Base-by-base conservation (phyloP, 2,888 invertebrate species). In the Terebella lapidaria region DNA sequence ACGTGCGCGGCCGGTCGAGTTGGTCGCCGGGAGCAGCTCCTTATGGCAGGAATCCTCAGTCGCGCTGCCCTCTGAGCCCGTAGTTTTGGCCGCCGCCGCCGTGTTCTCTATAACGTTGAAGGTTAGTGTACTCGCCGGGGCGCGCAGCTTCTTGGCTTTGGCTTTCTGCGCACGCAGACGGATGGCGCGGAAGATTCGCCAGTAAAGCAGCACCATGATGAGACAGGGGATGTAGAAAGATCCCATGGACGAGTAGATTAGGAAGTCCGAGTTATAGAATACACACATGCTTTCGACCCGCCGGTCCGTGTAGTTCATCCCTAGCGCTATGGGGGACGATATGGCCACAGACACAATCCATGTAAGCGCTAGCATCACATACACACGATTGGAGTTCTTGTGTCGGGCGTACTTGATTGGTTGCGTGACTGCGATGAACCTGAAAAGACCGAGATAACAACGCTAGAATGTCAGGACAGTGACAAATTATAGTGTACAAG, bases 321-420 rank as follows among this genome's bases (percentile, higher is more conserved):
- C 97, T 70, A 96, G 85, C 55, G 95, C 92, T 71, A 99, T 94
- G 53, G 97, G 99, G 22, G 92, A 90, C 42, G 95, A 97, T 70
- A 99, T 97, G 63, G 93, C 92, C 1, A 90, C 89, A 61, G 92
- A 92, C 80, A 97, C 91, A 71, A 92, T 87, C 99, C 99, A 99
- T 56, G 95, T 95, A 66, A 95, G 84, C 46, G 89, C 88, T 75
- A 99, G 94, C 72, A 95, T 97, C 80, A 94, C 83, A 87, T 92
- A 92, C 52, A 96, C 94, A 64, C 97, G 87, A 57, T 75, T 76
- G 20, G 79, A 76, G 85, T 94, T 96, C 85, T 94, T 94, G 86
- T 96, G 95, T 79, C 94, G 94, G 62, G 96, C 94, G 84, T 99
- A 99, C 83, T 96, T 94, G 81, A 99, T 96, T 75, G 99, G 99